Evolutionary conservation across 2,113 vertebrate genomes (phyloP).

Genomic region (Neomonachus schauinslandi): DNA sequence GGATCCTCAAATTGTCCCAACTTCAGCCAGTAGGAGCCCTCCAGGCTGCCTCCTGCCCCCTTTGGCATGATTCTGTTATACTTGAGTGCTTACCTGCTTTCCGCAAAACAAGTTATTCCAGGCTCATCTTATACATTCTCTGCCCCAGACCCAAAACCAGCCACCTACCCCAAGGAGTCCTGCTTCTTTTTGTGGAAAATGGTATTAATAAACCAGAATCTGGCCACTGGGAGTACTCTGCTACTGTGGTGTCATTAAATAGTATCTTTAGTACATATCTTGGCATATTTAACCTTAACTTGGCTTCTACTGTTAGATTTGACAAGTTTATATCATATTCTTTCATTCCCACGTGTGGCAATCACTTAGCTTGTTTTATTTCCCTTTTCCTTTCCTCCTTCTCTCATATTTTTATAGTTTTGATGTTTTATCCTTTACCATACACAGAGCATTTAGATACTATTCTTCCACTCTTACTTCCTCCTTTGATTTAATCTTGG

Average conservation of each 20-base stretch:
- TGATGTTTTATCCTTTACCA: neutral
- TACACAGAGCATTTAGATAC: neutral
- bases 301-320: neutral
- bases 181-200: neutral
- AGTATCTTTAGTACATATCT: neutral
- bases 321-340: neutral
- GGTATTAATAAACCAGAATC: neutral
- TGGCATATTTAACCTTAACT: neutral
- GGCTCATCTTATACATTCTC: neutral
- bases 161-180: neutral
- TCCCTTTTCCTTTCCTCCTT: neutral
- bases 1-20: neutral
- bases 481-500: neutral
- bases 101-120: neutral
- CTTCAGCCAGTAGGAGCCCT: neutral
- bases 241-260: neutral
- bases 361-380: neutral
- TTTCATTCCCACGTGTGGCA: neutral
- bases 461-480: neutral
- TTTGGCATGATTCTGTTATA: neutral
- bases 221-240: neutral
- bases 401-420: neutral
- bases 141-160: neutral
- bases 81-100: neutral
- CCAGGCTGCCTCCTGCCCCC: neutral